Conservation (phyloP, 2,888 invertebrate genomes). For the Lithophane semibrunnea region DNA sequence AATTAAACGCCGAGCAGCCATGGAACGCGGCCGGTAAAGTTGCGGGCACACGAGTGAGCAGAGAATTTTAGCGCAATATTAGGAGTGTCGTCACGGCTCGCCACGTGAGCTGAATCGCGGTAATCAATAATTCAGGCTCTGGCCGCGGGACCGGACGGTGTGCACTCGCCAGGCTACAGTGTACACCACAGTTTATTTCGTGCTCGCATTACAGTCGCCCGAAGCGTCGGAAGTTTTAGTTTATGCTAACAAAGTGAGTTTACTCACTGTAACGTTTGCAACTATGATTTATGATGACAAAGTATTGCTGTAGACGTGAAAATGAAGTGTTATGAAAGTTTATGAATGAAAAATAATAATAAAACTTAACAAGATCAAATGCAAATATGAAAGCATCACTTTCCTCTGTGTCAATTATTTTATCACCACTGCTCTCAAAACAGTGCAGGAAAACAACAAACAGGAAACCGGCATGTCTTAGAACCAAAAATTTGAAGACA, state of each 20-base stretch:
- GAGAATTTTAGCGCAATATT: conserved; percentile 48
- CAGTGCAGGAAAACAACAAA: too few relatives aligned
- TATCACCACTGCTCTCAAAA: too few relatives aligned
- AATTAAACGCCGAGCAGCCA: conserved; percentile 30
- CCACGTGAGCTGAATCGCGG: conserved; percentile 54
- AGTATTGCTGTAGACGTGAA: neutral
- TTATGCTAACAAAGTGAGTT: conserved; percentile 13
- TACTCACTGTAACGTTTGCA: neutral
- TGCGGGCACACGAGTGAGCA: conserved; percentile 8
- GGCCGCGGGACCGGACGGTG: conserved; percentile 28
- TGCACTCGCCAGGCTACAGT: conserved; percentile 30
- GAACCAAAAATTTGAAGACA: too few relatives aligned
- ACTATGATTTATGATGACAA: conserved; percentile 10
- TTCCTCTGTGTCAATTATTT: too few relatives aligned
- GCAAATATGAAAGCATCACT: neutral
- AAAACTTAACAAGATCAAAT: neutral
- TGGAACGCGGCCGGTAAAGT: conserved; percentile 37
- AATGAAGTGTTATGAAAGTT: neutral
- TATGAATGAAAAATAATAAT: neutral
- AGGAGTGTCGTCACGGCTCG: conserved; percentile 54
- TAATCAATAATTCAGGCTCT: conserved; percentile 64
- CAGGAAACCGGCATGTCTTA: too few relatives aligned
- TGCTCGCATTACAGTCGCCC: conserved; percentile 15
- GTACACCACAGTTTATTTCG: conserved; percentile 39
- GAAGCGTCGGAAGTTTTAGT: conserved; percentile 21